Evolutionary conservation across 2,113 vertebrate genomes (phyloP), one percentile per base, ranked within the genome.

Genomic region (Ailurus styani): DNA sequence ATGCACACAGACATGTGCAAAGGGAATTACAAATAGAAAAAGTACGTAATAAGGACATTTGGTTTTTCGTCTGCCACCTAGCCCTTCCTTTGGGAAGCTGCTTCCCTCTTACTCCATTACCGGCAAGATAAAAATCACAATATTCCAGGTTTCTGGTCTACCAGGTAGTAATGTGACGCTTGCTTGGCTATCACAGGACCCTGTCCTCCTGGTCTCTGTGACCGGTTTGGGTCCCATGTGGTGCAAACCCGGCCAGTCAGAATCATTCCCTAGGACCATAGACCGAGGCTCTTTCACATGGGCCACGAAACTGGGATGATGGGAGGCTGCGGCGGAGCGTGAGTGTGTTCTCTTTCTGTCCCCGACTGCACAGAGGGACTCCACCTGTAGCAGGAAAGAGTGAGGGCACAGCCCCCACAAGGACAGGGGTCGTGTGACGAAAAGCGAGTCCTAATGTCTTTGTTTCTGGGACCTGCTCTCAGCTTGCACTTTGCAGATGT

Each of bases 331-430:
- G 7, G 42, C n/a, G 15, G 7, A 37, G 12, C 3, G 0, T 7
- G 54, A 1, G 45, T 6, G 0, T 14, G 27, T 34, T 37, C 18
- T 57, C 31, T 47, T 42, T 42, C 40, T 7, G 8, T 9, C 6
- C 60, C 45, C 21, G 6, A 3, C 18, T 9, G 27, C 31, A 1
- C 0, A 7, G 40, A 66, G 7, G 21, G 3, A 1, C 68, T 27
- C 70, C 21, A 14, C 10, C 50, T 73, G 4, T 5, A 29, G 54
- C 0, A 54, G 15, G 47, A 23, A 37, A 6, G 70, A n/a, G 29
- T 42, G 37, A 79, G 66, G 34, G 42, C 62, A 64, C 27, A 31
- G 45, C 31, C 25, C 29, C 37, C 37, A 6, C 37, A 40, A 29
- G 85, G 40, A 42, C 23, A 45, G 62, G 5, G 34, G 31, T 11